These are phyloP conservation scores for Mesorhabditis sp. DNA, from an alignment of 2,888 invertebrate species.

Conservation along the genomic window DNA sequence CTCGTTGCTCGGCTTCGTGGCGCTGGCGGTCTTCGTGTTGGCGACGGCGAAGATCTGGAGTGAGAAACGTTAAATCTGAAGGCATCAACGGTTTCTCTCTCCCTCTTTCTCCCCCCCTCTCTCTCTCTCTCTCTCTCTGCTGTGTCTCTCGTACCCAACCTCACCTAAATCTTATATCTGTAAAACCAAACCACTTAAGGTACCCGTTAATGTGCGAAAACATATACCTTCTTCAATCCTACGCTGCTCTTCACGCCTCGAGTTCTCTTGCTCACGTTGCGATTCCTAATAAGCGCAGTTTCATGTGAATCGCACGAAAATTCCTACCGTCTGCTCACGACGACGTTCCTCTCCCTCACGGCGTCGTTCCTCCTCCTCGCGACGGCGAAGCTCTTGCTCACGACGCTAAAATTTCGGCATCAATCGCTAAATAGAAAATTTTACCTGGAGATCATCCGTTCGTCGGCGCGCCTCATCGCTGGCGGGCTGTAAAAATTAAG, in stretches of 20 bases:
- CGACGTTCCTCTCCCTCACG: constrained; percentile 17
- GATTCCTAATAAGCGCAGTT: constrained; percentile 9
- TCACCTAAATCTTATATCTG: too few species aligned
- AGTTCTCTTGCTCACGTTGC: constrained; percentile 5
- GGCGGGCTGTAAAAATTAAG: too few species aligned
- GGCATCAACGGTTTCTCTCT: too few species aligned
- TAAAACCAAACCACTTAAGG: too few species aligned
- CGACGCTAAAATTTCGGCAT: constrained; percentile 13
- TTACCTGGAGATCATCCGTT: not conserved
- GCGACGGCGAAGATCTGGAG: not conserved
- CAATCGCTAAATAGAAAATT: not conserved
- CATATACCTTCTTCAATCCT: not conserved
- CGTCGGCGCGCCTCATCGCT: too few species aligned
- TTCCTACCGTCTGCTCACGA: constrained; percentile 12
- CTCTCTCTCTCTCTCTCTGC: constrained; percentile 13
- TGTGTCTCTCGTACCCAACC: constrained; percentile 12
- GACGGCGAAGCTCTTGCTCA: constrained; percentile 17
- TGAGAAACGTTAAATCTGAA: not conserved
- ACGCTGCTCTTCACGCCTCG: constrained; percentile 2
- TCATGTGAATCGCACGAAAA: constrained; percentile 11
- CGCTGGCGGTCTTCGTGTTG: constrained; percentile 11
- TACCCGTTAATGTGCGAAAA: not conserved
- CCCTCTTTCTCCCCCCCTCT: constrained; percentile 7
- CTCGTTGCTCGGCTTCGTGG: constrained; percentile 7
- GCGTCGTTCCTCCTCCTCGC: constrained; percentile 18